Conservation (phyloP, 2,113 vertebrate genomes). For the Hemichromis elongatus region DNA sequence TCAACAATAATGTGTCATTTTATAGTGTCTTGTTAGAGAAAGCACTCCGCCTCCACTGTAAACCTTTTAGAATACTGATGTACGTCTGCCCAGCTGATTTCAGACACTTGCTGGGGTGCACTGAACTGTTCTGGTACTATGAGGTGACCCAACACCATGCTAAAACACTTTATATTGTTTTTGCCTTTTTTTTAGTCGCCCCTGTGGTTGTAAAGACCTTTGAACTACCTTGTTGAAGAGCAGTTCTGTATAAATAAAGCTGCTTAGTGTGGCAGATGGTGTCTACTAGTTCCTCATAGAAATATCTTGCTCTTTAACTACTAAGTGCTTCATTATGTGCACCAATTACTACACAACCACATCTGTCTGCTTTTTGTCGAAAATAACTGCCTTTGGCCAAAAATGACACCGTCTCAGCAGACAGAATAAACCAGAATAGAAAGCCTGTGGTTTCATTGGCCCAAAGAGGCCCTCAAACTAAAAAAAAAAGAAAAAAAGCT, state of each 20-base stretch:
- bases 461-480: accelerated
- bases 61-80: neutral
- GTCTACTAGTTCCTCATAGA: neutral
- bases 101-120: neutral
- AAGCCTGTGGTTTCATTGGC: neutral
- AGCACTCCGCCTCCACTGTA: neutral
- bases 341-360: neutral
- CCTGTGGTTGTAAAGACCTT: neutral
- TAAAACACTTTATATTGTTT: neutral
- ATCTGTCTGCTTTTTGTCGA: neutral
- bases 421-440: neutral
- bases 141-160: accelerated
- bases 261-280: neutral
- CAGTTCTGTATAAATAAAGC: neutral
- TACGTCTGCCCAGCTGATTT: neutral
- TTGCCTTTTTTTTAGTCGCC: neutral
- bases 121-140: neutral
- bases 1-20: neutral
- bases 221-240: neutral
- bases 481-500: neutral
- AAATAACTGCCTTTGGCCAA: neutral
- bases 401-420: neutral
- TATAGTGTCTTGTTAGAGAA: neutral
- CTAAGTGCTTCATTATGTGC: neutral
- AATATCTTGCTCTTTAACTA: neutral